Base-by-base conservation (phyloP, 2,888 invertebrate genomes). In the Hetaerina titia region DNA sequence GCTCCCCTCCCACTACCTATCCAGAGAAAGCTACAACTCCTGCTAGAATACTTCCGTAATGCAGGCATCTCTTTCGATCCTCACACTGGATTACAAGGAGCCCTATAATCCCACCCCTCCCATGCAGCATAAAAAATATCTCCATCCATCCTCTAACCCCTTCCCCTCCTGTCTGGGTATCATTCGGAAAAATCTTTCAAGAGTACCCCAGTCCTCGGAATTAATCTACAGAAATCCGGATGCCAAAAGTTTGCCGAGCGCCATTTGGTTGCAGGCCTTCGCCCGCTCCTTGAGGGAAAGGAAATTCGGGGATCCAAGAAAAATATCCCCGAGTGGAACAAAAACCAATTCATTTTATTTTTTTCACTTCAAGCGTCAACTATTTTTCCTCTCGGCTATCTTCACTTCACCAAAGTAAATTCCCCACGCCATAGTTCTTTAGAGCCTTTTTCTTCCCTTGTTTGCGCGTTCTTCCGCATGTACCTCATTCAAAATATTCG, bases 241-340 rank as follows among this genome's bases (percentile, higher is more conserved):
- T 81, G 81, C 81, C 81, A 81, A 81, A 81, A 81, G 81, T 81
- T 81, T 31, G 81, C 81, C 31, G 81, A 15, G 81, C 81, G 81
- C 6, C 31, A 81, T 81, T 81, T 81, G 11, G 13, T 81, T 25
- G 31, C 25, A 81, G 31, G 31, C 25, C 25, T 81, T 13, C 81
- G 31, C 13, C 81, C 81, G 5, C 81, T 81, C 69, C 69, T 8
- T 69, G 19, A 9, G 81, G 81, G 31, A 4, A 22, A 11, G 31
- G 31, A 81, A 81, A 81, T 13, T 81, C 81, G 4, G 15, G 15
- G 31, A n/a, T 4, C 4, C 31, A 25, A 81, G 81, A 31, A 81
- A 81, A 81, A 81, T 81, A 81, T 81, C 31, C 25, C 81, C 9
- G 9, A 13, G n/a, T 0, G 31, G 31, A 81, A 25, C 31, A 81